Evolutionary conservation across 2,888 invertebrate species (phyloP).

Genomic region (Vanessa cardui): DNA sequence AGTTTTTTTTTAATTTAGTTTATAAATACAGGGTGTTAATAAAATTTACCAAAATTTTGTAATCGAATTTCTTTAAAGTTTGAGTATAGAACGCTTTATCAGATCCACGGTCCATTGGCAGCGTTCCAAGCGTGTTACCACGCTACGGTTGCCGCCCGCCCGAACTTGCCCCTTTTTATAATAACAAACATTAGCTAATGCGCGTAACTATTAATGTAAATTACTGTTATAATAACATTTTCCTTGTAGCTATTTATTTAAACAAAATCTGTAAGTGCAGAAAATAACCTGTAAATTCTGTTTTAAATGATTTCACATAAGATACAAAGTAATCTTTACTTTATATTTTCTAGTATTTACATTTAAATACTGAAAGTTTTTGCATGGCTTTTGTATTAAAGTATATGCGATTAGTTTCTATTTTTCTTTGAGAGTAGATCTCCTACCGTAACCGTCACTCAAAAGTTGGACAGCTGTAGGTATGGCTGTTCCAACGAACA

Average conservation of each 20-base stretch:
- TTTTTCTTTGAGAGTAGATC: not conserved
- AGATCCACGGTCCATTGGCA: conserved; percentile 66
- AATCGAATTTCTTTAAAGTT: conserved; percentile 53
- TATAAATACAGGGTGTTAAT: not conserved
- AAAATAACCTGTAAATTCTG: not conserved
- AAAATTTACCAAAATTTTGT: conserved; percentile 43
- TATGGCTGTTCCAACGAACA: conserved; percentile 22
- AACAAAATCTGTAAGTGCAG: not conserved
- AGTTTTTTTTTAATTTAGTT: no score
- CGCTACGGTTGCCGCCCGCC: conserved; percentile 45
- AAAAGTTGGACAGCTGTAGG: conserved; percentile 31
- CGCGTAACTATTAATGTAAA: conserved; percentile 16
- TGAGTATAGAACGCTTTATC: conserved; percentile 51
- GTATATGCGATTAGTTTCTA: no score
- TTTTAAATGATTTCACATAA: not conserved
- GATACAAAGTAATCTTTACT: not conserved
- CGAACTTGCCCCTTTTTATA: conserved; percentile 40
- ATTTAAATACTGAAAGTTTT: no score
- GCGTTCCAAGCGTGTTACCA: conserved; percentile 65
- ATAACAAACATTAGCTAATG: conserved; percentile 41
- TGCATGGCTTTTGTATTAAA: no score
- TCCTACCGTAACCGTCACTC: conserved; percentile 25
- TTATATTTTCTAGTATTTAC: not conserved
- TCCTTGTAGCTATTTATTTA: not conserved
- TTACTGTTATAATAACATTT: conserved; percentile 10